phyloP scores from a whole-genome alignment of 37 sponge, comb jelly and placozoan genomes.

The Diacarnus erythraeanus region DNA sequence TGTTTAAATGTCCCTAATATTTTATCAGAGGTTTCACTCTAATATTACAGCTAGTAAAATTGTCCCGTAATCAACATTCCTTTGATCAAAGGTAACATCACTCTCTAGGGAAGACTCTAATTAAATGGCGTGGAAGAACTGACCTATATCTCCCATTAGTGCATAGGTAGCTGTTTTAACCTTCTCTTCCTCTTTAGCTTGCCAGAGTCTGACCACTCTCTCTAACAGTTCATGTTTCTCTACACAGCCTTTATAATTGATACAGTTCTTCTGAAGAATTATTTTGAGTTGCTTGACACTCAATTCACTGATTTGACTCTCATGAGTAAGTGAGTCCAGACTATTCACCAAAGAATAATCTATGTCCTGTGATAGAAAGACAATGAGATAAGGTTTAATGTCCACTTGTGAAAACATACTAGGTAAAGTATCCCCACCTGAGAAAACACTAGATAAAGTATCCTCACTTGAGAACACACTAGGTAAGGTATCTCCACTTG shows the following conservation, averaged over 20 bases:
- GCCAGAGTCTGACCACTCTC: slow-evolving; percentile 56
- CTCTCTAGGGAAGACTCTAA: too few species aligned
- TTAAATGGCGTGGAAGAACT: too few species aligned
- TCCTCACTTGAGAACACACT: too few species aligned
- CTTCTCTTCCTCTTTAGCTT: slow-evolving; percentile 47
- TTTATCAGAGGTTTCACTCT: too few species aligned
- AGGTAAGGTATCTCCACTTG: too few species aligned
- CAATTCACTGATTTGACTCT: slow-evolving; percentile 42
- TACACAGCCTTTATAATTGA: slow-evolving; percentile 86
- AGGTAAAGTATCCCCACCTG: neutral
- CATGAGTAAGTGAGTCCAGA: slow-evolving; percentile 38
- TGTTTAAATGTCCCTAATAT: too few species aligned
- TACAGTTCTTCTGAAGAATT: slow-evolving; percentile 81
- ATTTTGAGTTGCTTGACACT: slow-evolving; percentile 76
- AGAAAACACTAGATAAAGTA: neutral
- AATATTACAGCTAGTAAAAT: too few species aligned
- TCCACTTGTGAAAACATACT: neutral
- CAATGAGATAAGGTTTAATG: neutral
- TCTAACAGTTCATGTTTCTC: slow-evolving; percentile 81
- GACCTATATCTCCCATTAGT: slow-evolving; percentile 15
- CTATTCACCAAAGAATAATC: slow-evolving; percentile 22
- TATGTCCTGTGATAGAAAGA: slow-evolving; percentile 24
- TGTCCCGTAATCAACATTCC: too few species aligned
- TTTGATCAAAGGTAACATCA: too few species aligned
- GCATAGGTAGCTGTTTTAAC: slow-evolving; percentile 15